These are phyloP conservation scores for Pampus argenteus DNA, from an alignment of 2,797 vertebrate genomes.

Conservation along the genomic window DNA sequence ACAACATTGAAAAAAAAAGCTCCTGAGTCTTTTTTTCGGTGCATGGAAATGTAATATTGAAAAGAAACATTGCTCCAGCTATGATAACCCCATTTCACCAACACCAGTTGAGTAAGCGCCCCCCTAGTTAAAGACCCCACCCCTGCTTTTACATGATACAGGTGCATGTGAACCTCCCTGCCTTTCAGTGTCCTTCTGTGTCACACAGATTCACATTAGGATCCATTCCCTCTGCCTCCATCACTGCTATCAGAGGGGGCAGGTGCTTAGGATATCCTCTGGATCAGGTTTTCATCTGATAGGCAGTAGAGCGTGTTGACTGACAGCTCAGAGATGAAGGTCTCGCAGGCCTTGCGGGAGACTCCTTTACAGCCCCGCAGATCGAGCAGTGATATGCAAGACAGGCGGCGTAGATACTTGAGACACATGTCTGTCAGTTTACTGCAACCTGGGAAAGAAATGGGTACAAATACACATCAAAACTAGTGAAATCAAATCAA, in stretches of 20 bases:
- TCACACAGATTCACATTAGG: slow-evolving; percentile 50
- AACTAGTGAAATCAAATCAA: not conserved
- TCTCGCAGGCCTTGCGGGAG: slow-evolving; percentile 94
- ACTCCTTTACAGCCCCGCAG: slow-evolving; percentile 95
- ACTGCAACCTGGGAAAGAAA: slow-evolving; percentile 90
- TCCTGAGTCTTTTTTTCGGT: slow-evolving; percentile 77
- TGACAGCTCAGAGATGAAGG: slow-evolving; percentile 97
- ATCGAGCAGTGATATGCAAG: slow-evolving; percentile 93
- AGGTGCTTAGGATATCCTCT: slow-evolving; percentile 93
- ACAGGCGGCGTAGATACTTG: slow-evolving; percentile 92
- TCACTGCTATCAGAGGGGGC: slow-evolving; percentile 26
- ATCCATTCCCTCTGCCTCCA: slow-evolving; percentile 24
- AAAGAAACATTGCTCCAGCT: slow-evolving; percentile 58
- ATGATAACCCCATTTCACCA: slow-evolving; percentile 42
- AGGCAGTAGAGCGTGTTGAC: slow-evolving; percentile 98
- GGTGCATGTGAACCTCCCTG: slow-evolving; percentile 51
- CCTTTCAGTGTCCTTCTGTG: slow-evolving; percentile 48
- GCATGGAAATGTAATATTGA: slow-evolving; percentile 43
- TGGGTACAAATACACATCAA: slow-evolving; percentile 1
- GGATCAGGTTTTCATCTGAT: slow-evolving; percentile 98
- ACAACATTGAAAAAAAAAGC: slow-evolving; percentile 53
- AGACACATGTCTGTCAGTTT: slow-evolving; percentile 95
- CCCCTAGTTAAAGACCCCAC: slow-evolving; percentile 53
- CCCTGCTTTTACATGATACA: slow-evolving; percentile 35
- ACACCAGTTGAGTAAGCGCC: slow-evolving; percentile 50